Evolutionary conservation across 1,140 invertebrate genomes (phyloP).

Genomic region (Muscidifurax raptorellus): DNA sequence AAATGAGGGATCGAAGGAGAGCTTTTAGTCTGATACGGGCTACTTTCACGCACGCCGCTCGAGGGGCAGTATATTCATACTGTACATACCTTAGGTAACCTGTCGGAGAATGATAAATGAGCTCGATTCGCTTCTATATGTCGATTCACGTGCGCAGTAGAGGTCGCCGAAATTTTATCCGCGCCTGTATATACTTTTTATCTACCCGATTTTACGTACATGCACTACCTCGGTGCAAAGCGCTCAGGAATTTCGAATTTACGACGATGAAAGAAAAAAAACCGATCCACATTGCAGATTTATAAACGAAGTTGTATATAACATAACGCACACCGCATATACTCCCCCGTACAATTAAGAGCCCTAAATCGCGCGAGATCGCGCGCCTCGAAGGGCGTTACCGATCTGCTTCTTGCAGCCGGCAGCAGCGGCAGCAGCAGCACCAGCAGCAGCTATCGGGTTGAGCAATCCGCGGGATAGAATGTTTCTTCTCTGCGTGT

Average conservation of each 20-base stretch:
- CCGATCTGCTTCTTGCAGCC: constrained; percentile 55
- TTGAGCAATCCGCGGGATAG: constrained; percentile 3
- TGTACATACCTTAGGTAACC: neutral
- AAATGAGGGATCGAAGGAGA: constrained; percentile 43
- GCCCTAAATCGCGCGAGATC: constrained; percentile 69
- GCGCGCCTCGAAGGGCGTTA: constrained; percentile 64
- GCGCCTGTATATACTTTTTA: constrained; percentile 45
- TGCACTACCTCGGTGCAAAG: no score
- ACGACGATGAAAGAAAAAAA: neutral
- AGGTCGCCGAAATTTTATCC: constrained; percentile 51
- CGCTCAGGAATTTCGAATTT: neutral
- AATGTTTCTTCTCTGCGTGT: neutral
- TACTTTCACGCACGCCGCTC: constrained; percentile 40
- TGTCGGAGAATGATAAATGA: constrained; percentile 41
- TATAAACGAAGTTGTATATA: constrained; percentile 11
- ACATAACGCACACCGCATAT: neutral
- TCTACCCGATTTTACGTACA: neutral
- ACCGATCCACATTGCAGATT: neutral
- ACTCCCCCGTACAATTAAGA: constrained; percentile 68
- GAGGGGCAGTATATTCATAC: constrained; percentile 22
- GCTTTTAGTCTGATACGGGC: constrained; percentile 30
- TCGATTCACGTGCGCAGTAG: neutral
- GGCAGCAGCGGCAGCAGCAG: neutral
- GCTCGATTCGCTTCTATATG: constrained; percentile 14
- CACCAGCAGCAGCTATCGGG: constrained; percentile 55